Conservation (phyloP, 2,888 invertebrate species). For the Gasteruption jaculator region DNA sequence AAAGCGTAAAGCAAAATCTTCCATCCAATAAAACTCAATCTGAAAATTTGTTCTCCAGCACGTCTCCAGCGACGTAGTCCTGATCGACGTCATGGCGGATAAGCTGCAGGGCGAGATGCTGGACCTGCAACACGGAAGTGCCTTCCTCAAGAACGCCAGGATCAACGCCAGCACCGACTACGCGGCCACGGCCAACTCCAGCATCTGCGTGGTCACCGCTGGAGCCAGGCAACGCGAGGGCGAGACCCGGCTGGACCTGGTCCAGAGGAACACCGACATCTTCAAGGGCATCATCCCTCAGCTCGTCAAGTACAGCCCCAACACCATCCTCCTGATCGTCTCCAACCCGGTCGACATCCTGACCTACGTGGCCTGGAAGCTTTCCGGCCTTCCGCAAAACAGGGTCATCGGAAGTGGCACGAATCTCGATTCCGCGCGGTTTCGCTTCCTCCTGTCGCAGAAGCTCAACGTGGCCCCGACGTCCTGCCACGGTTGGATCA, state of each 20-base stretch:
- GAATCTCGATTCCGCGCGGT: conserved; percentile 87
- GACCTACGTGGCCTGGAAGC: conserved; percentile 92
- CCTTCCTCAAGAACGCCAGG: conserved; percentile 76
- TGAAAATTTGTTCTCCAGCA: conserved; percentile 54
- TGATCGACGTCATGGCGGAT: conserved; percentile 78
- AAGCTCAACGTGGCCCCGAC: conserved; percentile 75
- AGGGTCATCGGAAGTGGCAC: conserved; percentile 90
- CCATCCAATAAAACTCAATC: not conserved
- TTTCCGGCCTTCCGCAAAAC: conserved; percentile 83
- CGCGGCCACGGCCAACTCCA: conserved; percentile 71
- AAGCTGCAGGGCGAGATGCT: conserved; percentile 86
- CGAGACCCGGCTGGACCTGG: conserved; percentile 79
- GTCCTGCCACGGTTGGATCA: conserved; percentile 88
- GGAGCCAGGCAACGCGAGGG: conserved; percentile 88
- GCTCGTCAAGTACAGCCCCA: conserved; percentile 78
- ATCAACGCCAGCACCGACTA: conserved; percentile 79
- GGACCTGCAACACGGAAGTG: conserved; percentile 86
- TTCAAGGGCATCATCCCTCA: conserved; percentile 81
- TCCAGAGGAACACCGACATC: conserved; percentile 87
- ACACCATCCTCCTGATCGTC: conserved; percentile 80
- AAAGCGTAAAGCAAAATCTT: not conserved
- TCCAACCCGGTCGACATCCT: conserved; percentile 92
- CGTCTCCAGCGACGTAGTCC: conserved; percentile 74
- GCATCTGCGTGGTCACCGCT: conserved; percentile 84
- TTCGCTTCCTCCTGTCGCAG: conserved; percentile 83